Evolutionary conservation across 2,888 invertebrate genomes (phyloP).

Genomic region (Crioceris asparagi): DNA sequence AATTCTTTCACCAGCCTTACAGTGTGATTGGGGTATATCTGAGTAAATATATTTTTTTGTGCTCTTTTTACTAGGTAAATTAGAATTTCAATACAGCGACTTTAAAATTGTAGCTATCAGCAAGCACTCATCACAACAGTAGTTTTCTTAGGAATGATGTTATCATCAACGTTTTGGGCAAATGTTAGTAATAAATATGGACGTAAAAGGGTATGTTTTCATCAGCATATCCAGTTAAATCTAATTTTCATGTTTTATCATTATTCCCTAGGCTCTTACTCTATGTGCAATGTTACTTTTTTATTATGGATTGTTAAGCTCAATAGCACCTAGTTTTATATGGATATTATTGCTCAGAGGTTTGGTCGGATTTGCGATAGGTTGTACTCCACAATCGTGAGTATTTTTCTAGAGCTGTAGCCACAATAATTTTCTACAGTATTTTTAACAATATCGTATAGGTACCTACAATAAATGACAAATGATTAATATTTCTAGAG

Average conservation of each 20-base stretch:
- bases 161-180: constrained; percentile 93
- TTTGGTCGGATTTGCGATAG: constrained; percentile 90
- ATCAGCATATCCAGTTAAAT: too few relatives aligned
- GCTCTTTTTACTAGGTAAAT: constrained; percentile 4
- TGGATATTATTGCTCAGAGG: constrained; percentile 87
- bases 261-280: constrained; percentile 62
- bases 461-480: neutral
- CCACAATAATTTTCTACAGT: neutral
- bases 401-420: constrained; percentile 33
- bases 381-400: constrained; percentile 95
- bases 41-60: constrained; percentile 35
- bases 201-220: constrained; percentile 59
- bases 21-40: constrained; percentile 89
- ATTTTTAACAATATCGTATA: neutral
- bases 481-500: constrained; percentile 44
- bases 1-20: constrained; percentile 84
- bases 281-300: constrained; percentile 83
- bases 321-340: constrained; percentile 81
- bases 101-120: constrained; percentile 52
- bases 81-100: neutral
- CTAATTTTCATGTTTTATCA: too few relatives aligned
- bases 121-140: constrained; percentile 90
- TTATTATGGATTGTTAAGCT: constrained; percentile 82
- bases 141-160: constrained; percentile 94
- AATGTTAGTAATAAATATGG: constrained; percentile 90